Evolutionary conservation across 1,140 invertebrate species (phyloP), one percentile per base, ranked within the genome.

Genomic region (Drosophila rufa): DNA sequence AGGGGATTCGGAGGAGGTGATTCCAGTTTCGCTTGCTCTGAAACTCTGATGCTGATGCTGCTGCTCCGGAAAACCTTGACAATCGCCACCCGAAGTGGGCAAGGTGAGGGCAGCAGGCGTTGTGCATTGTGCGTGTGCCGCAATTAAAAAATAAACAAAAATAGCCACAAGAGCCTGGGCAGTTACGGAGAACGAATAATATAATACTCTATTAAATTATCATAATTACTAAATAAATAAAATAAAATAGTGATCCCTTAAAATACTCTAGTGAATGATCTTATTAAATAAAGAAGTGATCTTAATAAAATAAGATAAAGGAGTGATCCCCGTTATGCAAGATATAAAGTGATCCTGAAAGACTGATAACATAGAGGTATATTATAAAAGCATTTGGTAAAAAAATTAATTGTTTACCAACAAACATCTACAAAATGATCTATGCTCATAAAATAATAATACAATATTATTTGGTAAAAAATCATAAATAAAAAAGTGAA

Each of bases 21-120:
- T 50, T 51, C 60, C 66, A 66, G 67, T 70, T 70, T 70, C 47
- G 25, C 38, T 14, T 56, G 62, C 47, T 33, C 30, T 33, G 5
- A 30, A 6, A 30, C 27, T 30, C 27, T 4, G 27, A 30, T 30
- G 27, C 27, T 30, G 58, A n/a, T 14, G 11, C 38, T 58, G 56
- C 56, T 17, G 15, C 62, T 53, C 55, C 78, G 76, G 45, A 56
- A 69, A 82, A 86, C 83, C 83, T 86, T 86, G 83, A 83, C 83
- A 86, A 77, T 87, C 83, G 69, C 59, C 62, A 66, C 33, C 62
- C 51, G 6, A 40, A 65, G 62, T 38, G 60, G 73, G 50, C 83
- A 87, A 87, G 83, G 83, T 87, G 80, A 86, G 82, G 62, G 69
- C 65, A 68, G 70, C 61, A 58, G 58, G 17, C 55, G 68, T 46